phyloP scores from a whole-genome alignment of 2,888 invertebrate species.

The Sussaba pulchella region DNA sequence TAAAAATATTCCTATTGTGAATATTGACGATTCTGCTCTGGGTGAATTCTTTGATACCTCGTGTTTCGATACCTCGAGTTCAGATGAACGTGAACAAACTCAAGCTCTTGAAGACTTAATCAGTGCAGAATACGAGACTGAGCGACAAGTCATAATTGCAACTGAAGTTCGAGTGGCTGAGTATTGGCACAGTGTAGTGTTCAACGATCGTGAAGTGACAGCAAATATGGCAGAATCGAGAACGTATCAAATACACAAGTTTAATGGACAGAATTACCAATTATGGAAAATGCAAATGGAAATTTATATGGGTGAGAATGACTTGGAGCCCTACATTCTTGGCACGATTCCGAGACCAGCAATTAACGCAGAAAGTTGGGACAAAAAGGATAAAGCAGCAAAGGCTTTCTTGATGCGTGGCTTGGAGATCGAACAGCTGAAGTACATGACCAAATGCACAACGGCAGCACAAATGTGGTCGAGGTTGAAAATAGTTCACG shows the following conservation, averaged over 20 bases:
- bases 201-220: too few species aligned
- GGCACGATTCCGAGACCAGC: background rate
- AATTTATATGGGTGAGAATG: background rate
- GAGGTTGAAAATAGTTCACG: slow-evolving; percentile 9
- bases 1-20: too few species aligned
- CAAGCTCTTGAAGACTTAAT: too few species aligned
- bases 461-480: slow-evolving; percentile 32
- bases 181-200: too few species aligned
- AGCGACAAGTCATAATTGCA: too few species aligned
- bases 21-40: too few species aligned
- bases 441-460: background rate
- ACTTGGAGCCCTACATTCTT: background rate
- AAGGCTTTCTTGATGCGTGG: background rate
- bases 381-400: background rate
- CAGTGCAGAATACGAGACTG: too few species aligned
- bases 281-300: background rate
- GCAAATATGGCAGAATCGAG: too few species aligned
- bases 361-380: background rate
- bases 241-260: background rate
- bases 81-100: too few species aligned
- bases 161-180: too few species aligned
- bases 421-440: background rate
- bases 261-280: background rate
- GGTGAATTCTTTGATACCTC: too few species aligned
- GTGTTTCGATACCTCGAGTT: too few species aligned